Base-by-base conservation (phyloP, 2,113 vertebrate species). In the Petrocephalus microphthalmus region DNA sequence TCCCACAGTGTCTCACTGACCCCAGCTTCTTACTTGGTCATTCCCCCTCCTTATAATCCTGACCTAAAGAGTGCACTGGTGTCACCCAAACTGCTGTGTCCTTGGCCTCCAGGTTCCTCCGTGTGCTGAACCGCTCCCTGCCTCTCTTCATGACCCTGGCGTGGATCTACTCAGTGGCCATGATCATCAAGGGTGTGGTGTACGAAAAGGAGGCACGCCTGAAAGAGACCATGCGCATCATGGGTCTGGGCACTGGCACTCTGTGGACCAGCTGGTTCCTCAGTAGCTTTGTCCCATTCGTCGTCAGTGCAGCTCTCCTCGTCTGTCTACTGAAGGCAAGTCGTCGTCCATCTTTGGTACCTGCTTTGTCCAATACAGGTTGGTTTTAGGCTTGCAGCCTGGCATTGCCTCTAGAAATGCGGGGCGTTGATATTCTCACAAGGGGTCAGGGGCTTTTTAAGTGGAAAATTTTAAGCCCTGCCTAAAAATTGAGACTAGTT, bases 181-280 rank as follows among this genome's bases (percentile, higher is more conserved):
- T 98, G 96, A 97, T 97, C 49, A 96, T 98, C 91, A 99, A 98
- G 92, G 96, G 96, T 0, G 93, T 99, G 90, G 98, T 99, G 87
- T 96, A 96, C 0, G 97, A 98, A 93, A 99, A 99, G 92, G 97
- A 99, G 91, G 96, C 95, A 0, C 94, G 97, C 3, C 95, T 98
- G 88, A 97, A 97, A 60, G 96, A 97, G 92, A 97, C 97, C 60
- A 97, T 98, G 97, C 95, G 95, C 89, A 96, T 97, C 22, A 97
- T 98, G 97, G 97, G 97, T 20, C 95, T 99, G 84, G 92, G 95
- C 89, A 95, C 94, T 0, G 92, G 92, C 0, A 97, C 95, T 0
- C 94, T 98, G 74, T 98, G 97, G 97, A 90, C 97, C 67, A 96
- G 97, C 94, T 99, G 97, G 97, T 96, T 98, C 93, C 96, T 97